Base-by-base conservation (phyloP, 2,113 vertebrate genomes). In the Dicerorhinus sumatrensis region DNA sequence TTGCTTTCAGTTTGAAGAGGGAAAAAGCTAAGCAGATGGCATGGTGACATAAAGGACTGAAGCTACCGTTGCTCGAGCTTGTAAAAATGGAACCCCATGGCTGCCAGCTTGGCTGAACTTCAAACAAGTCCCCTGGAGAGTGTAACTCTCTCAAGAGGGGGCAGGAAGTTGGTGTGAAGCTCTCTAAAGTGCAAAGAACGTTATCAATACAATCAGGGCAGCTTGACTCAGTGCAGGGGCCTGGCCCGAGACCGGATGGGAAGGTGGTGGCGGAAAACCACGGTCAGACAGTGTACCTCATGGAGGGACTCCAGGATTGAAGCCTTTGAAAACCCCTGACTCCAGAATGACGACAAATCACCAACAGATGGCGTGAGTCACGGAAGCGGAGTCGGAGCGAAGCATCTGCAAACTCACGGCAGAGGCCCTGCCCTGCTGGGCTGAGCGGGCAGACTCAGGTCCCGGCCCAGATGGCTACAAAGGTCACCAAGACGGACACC, bases 91-190 rank as follows among this genome's bases (percentile, higher is more conserved):
- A 98, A 98, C 97, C 93, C 97, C 96, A 76, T 46, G 97, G 98
- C 97, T 99, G 98, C 98, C 98, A 99, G 97, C 96, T 98, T 99
- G 98, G 98, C 98, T 62, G 93, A 91, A 96, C 97, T 98, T 98
- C 98, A 98, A 93, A 96, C 95, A 46, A 98, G 94, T 97, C 96
- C 98, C 97, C 98, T 95, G 95, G 98, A 98, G 86, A 97, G 91
- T 93, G 80, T 79, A 97, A 98, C 83, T 97, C 89, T 93, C 97
- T 97, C 96, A 86, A 70, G 97, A 98, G 90, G 97, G 79, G 97
- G 96, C 97, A 97, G 98, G 96, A 94, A 3, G 97, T 92, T 96
- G 86, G 92, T 18, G 90, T 85, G 97, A 96, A 75, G 97, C 97
- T 95, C 96, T 98, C 65, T 0, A 4, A 77, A 97, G 94, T 94